phyloP scores from a whole-genome alignment of 2,797 vertebrate genomes.

The Artibeus lituratus region DNA sequence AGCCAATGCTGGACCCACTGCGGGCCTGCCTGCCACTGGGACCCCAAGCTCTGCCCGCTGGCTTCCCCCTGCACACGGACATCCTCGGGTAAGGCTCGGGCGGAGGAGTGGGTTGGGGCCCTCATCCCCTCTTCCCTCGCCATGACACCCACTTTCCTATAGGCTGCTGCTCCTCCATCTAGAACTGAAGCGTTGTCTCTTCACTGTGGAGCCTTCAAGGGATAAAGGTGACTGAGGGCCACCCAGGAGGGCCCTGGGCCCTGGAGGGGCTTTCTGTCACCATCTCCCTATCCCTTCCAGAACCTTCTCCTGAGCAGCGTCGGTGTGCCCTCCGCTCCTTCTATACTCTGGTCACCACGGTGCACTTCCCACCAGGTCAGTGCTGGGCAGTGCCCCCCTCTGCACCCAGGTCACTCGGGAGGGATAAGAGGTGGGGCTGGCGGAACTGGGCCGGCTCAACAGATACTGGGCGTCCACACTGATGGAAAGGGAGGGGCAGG shows the following conservation, averaged over 20 bases:
- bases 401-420: not conserved
- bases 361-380: conserved; percentile 85
- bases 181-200: conserved; percentile 87
- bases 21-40: conserved; percentile 84
- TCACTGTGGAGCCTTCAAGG: conserved; percentile 77
- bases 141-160: not conserved
- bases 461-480: not conserved
- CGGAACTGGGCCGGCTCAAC: not conserved
- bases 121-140: not conserved
- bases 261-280: not conserved
- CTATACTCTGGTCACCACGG: conserved; percentile 85
- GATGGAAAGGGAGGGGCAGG: not conserved
- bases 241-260: not conserved
- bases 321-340: conserved; percentile 88
- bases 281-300: not conserved
- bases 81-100: conserved; percentile 83
- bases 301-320: conserved; percentile 75
- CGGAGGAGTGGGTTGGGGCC: not conserved
- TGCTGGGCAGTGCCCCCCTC: not conserved
- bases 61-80: conserved; percentile 82
- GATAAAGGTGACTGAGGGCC: conserved; percentile 64
- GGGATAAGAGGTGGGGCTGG: not conserved
- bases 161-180: conserved; percentile 89
- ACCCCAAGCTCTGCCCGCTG: conserved; percentile 81
- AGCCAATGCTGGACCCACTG: conserved; percentile 85